These are phyloP conservation scores for Heliothis virescens DNA, from an alignment of 1,140 invertebrate species.

Conservation along the genomic window DNA sequence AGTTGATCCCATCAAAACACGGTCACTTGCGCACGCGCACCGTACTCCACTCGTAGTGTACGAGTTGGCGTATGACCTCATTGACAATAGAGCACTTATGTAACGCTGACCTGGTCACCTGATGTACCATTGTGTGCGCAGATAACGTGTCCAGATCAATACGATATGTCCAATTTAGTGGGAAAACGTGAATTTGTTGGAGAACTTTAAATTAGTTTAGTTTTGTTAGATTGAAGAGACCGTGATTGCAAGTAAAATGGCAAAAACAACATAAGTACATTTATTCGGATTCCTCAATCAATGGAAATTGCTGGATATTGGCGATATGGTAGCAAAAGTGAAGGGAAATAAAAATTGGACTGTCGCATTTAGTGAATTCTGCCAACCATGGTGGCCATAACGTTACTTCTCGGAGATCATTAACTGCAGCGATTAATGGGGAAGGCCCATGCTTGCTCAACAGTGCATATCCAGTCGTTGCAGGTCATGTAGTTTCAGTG, in stretches of 20 bases:
- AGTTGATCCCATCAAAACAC: constrained; percentile 9
- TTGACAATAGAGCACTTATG: constrained; percentile 46
- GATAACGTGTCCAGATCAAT: constrained; percentile 35
- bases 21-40: constrained; percentile 20
- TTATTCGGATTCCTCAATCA: background rate
- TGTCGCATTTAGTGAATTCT: constrained; percentile 11
- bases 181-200: constrained; percentile 20
- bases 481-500: background rate
- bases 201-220: background rate
- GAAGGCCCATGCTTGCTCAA: background rate
- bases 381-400: constrained; percentile 10
- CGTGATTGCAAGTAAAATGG: too few species aligned
- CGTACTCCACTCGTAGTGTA: constrained; percentile 14
- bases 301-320: too few species aligned
- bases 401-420: constrained; percentile 1
- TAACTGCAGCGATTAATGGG: constrained; percentile 23
- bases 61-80: constrained; percentile 44
- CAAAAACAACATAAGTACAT: too few species aligned
- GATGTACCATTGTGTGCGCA: constrained; percentile 36
- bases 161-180: constrained; percentile 17
- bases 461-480: constrained; percentile 4
- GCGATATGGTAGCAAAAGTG: too few species aligned
- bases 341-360: background rate
- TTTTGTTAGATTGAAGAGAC: too few species aligned
- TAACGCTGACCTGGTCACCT: constrained; percentile 48